Evolutionary conservation across 2,888 invertebrate species (phyloP).

Genomic region (Eledone cirrhosa): DNA sequence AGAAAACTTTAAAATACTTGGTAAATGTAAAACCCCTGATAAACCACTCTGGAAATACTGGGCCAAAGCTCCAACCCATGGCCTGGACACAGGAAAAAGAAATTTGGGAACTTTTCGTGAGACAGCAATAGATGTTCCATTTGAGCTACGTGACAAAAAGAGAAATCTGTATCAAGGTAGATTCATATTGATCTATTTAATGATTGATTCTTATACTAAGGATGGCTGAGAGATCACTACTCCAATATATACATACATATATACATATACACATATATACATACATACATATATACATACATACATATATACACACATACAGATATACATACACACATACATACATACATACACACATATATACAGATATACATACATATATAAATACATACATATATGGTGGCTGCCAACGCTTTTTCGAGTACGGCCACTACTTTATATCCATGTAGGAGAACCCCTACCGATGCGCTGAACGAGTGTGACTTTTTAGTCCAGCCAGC

Average conservation of each 20-base stretch:
- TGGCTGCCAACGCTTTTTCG: no score
- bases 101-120: conserved; percentile 47
- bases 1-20: conserved; percentile 41
- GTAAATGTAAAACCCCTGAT: conserved; percentile 15
- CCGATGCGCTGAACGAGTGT: no score
- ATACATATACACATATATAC: not conserved
- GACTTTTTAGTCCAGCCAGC: no score
- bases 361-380: not conserved
- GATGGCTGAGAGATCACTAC: not conserved
- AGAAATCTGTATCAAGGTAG: conserved; percentile 44
- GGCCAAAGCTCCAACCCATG: conserved; percentile 53
- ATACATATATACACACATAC: not conserved
- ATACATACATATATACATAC: not conserved
- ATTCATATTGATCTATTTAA: conserved; percentile 23
- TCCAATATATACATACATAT: not conserved
- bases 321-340: not conserved
- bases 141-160: conserved; percentile 51
- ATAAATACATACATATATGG: not conserved
- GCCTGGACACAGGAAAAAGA: conserved; percentile 39
- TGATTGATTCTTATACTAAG: no score
- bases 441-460: no score
- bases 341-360: not conserved
- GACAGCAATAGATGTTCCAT: conserved; percentile 53
- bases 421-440: no score
- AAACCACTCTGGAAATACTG: conserved; percentile 60